A percentile compares a stretch with the other conserved stretches of the same genome.
phyloP scores from a whole-genome alignment of 2,888 invertebrate genomes.

The Dasysyrphus albostriatus region DNA sequence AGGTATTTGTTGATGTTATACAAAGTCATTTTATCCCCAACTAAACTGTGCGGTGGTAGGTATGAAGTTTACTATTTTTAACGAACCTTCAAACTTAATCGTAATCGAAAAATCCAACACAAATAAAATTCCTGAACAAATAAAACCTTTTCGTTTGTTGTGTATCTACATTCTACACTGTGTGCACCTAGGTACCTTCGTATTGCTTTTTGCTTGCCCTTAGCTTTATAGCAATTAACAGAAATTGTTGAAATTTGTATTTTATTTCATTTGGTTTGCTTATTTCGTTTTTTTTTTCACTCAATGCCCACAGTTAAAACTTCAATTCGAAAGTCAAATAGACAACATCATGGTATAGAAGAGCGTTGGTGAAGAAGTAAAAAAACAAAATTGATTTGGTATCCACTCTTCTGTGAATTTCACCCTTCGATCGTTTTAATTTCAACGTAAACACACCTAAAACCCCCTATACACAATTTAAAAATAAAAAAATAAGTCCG shows the following conservation, averaged over 20 bases:
- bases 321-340: slow-evolving; percentile 73
- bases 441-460: slow-evolving; percentile 67
- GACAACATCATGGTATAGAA: slow-evolving; percentile 21
- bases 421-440: slow-evolving; percentile 73
- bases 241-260: slow-evolving; percentile 58
- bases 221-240: slow-evolving; percentile 69
- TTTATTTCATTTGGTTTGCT: slow-evolving; percentile 48
- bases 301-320: slow-evolving; percentile 64
- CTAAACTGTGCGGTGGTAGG: neutral
- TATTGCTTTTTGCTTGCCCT: slow-evolving; percentile 47
- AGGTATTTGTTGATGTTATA: neutral
- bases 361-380: neutral
- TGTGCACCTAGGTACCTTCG: slow-evolving; percentile 11
- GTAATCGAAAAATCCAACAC: slow-evolving; percentile 45
- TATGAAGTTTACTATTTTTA: slow-evolving; percentile 57
- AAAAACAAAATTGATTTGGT: slow-evolving; percentile 64
- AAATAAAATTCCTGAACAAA: slow-evolving; percentile 61
- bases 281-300: slow-evolving; percentile 4
- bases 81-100: slow-evolving; percentile 53
- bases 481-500: slow-evolving; percentile 16
- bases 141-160: slow-evolving; percentile 59
- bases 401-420: slow-evolving; percentile 67
- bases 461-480: slow-evolving; percentile 42
- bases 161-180: too few species aligned
- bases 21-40: neutral